Evolutionary conservation across 2,113 vertebrate species (phyloP).

Genomic region (Gopherus flavomarginatus): DNA sequence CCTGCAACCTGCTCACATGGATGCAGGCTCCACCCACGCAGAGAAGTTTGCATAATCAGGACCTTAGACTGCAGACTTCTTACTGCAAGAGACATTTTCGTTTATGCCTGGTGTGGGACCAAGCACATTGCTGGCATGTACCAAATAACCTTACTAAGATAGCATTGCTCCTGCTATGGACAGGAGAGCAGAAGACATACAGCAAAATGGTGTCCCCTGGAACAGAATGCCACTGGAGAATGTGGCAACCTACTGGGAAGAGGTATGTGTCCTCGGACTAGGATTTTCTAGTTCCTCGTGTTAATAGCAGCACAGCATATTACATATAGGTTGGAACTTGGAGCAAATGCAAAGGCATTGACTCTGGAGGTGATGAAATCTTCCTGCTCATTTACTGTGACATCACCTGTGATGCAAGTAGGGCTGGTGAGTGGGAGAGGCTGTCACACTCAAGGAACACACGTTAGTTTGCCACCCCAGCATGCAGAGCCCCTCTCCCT

Average conservation of each 20-base stretch:
- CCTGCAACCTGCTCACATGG: background rate
- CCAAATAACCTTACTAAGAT: background rate
- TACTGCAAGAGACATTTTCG: background rate
- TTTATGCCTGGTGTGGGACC: background rate
- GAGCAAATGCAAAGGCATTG: background rate
- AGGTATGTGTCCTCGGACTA: background rate
- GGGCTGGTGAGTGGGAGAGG: background rate
- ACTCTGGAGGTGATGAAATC: background rate
- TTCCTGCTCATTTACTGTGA: background rate
- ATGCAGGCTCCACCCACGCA: background rate
- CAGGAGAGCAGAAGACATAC: background rate
- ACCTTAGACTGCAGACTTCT: background rate
- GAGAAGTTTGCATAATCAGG: background rate
- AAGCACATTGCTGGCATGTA: background rate
- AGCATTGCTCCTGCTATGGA: background rate
- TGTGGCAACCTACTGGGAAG: background rate
- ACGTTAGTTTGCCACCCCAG: background rate
- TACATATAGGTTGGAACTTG: background rate
- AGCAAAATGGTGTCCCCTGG: background rate
- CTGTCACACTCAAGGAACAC: background rate
- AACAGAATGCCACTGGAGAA: background rate
- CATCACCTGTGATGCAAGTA: background rate
- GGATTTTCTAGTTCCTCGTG: background rate
- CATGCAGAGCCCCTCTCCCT: fast-evolving
- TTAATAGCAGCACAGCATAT: background rate